Conservation (phyloP, 1,140 invertebrate genomes). For the Sycobia sp. region DNA sequence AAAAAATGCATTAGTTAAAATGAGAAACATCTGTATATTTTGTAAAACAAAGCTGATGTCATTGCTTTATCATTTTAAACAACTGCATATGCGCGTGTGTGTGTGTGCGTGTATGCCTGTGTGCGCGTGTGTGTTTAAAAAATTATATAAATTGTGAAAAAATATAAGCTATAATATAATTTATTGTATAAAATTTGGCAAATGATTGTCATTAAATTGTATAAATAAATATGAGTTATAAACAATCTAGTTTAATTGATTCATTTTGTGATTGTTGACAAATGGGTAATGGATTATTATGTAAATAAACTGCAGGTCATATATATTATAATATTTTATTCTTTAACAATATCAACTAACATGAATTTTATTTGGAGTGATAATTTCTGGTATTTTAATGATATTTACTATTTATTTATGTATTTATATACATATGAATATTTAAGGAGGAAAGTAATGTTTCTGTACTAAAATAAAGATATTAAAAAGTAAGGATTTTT, state of each 20-base stretch:
- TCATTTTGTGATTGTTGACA: not conserved
- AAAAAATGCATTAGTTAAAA: conserved; percentile 28
- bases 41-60: conserved; percentile 28
- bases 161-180: conserved; percentile 34
- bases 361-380: conserved; percentile 44
- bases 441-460: conserved; percentile 2
- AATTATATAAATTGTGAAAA: conserved; percentile 40
- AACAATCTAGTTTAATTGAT: conserved; percentile 14
- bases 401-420: conserved; percentile 39
- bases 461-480: conserved; percentile 5
- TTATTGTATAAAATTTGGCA: conserved; percentile 32
- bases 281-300: not conserved
- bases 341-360: conserved; percentile 43
- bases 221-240: conserved; percentile 33
- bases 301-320: not conserved
- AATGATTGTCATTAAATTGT: conserved; percentile 24
- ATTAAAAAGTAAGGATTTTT: conserved; percentile 2
- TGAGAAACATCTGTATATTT: conserved; percentile 28
- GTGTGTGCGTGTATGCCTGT: not conserved
- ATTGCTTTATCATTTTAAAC: conserved; percentile 24
- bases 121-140: conserved; percentile 33
- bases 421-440: conserved; percentile 41
- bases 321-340: conserved; percentile 46
- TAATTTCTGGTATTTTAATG: conserved; percentile 38
- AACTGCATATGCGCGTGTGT: conserved; percentile 10